Evolutionary conservation across 2,888 invertebrate species (phyloP).

Genomic region (Melieria crassipennis): DNA sequence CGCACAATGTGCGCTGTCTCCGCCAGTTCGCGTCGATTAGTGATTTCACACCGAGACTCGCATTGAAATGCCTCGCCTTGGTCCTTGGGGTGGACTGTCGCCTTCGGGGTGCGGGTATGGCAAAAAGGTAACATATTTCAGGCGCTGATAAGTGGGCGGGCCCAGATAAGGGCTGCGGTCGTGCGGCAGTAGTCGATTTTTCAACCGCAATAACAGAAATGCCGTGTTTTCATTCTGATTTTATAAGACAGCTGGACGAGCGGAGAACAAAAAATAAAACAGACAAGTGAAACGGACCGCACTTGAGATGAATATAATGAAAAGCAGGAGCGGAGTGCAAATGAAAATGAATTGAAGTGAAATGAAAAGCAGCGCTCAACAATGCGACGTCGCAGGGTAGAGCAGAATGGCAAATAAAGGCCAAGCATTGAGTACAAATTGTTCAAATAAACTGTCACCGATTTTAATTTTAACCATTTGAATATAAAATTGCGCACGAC

Average conservation of each 20-base stretch:
- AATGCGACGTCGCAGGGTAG: constrained; percentile 26
- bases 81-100: constrained; percentile 5
- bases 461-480: constrained; percentile 52
- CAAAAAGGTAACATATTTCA: constrained; percentile 26
- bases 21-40: neutral
- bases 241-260: constrained; percentile 44
- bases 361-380: constrained; percentile 5
- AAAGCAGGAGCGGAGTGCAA: constrained; percentile 51
- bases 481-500: constrained; percentile 44
- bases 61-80: constrained; percentile 12
- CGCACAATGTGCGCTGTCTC: constrained; percentile 50
- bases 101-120: neutral
- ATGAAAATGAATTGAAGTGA: constrained; percentile 54
- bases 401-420: constrained; percentile 23
- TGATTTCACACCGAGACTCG: constrained; percentile 25
- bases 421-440: constrained; percentile 43
- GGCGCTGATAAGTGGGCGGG: neutral
- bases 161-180: neutral
- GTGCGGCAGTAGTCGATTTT: constrained; percentile 35
- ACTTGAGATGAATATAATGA: constrained; percentile 52
- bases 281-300: constrained; percentile 42
- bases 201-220: constrained; percentile 37
- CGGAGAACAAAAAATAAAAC: constrained; percentile 10
- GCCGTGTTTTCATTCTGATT: constrained; percentile 45
- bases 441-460: constrained; percentile 55